phyloP scores from a whole-genome alignment of 2,888 invertebrate genomes.

The Cyclophora albipunctata region DNA sequence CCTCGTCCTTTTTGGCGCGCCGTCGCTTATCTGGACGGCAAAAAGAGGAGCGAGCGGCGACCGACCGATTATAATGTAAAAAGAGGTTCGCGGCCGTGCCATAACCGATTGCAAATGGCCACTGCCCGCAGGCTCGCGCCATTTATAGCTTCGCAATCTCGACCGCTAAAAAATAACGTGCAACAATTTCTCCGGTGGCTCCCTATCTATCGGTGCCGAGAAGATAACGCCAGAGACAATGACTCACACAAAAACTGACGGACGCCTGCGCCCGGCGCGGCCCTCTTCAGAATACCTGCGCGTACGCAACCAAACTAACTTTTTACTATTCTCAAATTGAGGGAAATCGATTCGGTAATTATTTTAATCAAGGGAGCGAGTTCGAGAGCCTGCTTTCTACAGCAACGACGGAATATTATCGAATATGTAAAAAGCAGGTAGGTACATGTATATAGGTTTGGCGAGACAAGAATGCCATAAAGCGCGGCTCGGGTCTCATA shows the following conservation, averaged over 20 bases:
- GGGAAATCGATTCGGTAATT: conserved; percentile 11
- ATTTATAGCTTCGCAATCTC: conserved; percentile 71
- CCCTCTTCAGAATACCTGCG: conserved; percentile 49
- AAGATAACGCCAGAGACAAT: conserved; percentile 43
- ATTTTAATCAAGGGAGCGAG: background rate
- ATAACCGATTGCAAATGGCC: conserved; percentile 74
- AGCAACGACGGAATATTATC: background rate
- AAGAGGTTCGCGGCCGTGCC: conserved; percentile 70
- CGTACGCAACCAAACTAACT: conserved; percentile 39
- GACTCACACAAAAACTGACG: conserved; percentile 29
- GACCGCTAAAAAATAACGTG: conserved; percentile 60
- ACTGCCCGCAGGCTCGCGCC: conserved; percentile 64
- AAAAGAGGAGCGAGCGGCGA: conserved; percentile 58
- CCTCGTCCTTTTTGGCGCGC: conserved; percentile 41
- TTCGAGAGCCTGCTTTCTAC: background rate
- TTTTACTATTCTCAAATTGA: conserved; percentile 26
- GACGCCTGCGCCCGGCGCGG: conserved; percentile 21
- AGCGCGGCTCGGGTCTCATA: conserved; percentile 38
- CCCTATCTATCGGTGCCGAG: conserved; percentile 47
- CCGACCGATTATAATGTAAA: conserved; percentile 71
- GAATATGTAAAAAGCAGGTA: conserved; percentile 20
- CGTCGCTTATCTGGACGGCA: conserved; percentile 44
- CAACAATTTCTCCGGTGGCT: conserved; percentile 54
- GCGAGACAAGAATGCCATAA: conserved; percentile 52
- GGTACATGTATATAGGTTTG: conserved; percentile 24